These are phyloP conservation scores for Papilio helenus DNA, from an alignment of 1,140 invertebrate species.

Conservation along the genomic window DNA sequence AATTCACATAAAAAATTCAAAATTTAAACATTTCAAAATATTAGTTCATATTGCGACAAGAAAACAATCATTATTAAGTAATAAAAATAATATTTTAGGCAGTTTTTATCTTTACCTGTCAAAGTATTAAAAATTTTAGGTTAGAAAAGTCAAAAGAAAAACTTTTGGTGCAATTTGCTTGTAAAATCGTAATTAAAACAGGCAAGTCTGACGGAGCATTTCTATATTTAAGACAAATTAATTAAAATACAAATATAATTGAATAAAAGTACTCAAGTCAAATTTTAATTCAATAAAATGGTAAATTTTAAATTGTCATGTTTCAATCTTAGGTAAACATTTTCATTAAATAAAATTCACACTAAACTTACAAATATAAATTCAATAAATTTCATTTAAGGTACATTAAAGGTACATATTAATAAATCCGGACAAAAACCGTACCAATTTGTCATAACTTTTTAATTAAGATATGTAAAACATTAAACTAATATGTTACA, in stretches of 20 bases:
- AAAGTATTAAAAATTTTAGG: too few species aligned
- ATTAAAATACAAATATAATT: too few species aligned
- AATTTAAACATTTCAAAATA: background rate
- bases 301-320: conserved; percentile 29
- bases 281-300: too few species aligned
- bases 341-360: background rate
- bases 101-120: too few species aligned
- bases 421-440: background rate
- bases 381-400: conserved; percentile 1
- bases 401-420: background rate
- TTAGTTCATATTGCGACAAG: background rate
- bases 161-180: too few species aligned
- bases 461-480: conserved; percentile 34
- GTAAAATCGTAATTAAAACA: too few species aligned
- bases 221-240: too few species aligned
- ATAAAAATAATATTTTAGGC: too few species aligned
- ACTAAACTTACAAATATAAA: background rate
- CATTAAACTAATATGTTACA: conserved; percentile 79
- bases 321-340: conserved; percentile 15
- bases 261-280: too few species aligned
- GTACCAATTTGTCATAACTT: background rate
- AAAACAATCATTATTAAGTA: too few species aligned
- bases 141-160: too few species aligned
- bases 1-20: background rate
- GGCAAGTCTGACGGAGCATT: too few species aligned